Evolutionary conservation across 2,113 vertebrate genomes (phyloP).

Genomic region (Petaurus breviceps): DNA sequence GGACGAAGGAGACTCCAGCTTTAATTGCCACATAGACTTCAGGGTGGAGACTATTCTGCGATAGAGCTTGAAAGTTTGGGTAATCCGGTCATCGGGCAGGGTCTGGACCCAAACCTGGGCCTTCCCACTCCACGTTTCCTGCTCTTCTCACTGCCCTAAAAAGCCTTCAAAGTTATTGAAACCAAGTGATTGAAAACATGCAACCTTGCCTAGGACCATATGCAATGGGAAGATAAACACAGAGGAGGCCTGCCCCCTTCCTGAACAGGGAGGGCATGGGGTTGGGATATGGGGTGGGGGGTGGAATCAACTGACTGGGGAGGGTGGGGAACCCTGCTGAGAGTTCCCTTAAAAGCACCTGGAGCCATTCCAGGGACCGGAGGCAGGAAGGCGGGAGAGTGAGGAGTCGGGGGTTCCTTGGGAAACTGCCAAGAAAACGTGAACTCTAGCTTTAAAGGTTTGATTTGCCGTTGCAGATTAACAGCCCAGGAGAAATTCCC

Average conservation of each 20-base stretch:
- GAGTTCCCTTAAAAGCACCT: constrained; percentile 1
- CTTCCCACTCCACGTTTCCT: background rate
- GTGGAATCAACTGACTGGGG: background rate
- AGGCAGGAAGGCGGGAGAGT: background rate
- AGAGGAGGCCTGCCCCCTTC: background rate
- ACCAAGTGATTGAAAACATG: background rate
- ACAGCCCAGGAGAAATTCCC: background rate
- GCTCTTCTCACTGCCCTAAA: background rate
- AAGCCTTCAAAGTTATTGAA: background rate
- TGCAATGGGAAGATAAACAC: background rate
- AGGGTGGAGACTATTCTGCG: background rate
- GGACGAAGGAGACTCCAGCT: background rate
- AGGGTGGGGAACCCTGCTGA: background rate
- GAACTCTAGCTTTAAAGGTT: constrained; percentile 5
- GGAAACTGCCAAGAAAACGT: constrained; percentile 11
- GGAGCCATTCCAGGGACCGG: background rate
- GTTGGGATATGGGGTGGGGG: background rate
- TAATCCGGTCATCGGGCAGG: background rate
- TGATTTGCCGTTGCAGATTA: background rate
- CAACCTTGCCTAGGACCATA: background rate
- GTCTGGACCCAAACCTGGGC: background rate
- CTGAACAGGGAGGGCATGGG: background rate
- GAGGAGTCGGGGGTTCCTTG: background rate
- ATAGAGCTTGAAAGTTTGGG: background rate
- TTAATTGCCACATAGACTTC: background rate